phyloP scores from a whole-genome alignment of 2,888 invertebrate species.

The Lepidochrysops patricia region DNA sequence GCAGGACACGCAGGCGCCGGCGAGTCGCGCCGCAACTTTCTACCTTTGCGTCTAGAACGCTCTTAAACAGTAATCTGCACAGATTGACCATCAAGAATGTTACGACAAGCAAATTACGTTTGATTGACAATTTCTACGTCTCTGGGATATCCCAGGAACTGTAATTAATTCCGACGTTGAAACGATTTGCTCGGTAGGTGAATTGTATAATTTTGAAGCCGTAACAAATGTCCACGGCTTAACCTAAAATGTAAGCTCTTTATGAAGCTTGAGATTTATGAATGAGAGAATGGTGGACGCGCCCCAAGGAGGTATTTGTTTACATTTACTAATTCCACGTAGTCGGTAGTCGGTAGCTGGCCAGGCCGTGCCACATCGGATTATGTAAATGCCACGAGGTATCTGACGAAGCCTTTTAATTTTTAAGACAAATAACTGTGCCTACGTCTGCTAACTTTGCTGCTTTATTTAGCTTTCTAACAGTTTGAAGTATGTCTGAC shows the following conservation, averaged over 20 bases:
- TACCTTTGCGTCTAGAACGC: slow-evolving; percentile 69
- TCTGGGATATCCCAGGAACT: neutral
- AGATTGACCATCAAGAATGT: slow-evolving; percentile 68
- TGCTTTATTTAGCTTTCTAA: too few relatives aligned
- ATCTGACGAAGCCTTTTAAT: slow-evolving; percentile 7
- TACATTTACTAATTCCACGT: slow-evolving; percentile 20
- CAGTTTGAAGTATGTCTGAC: too few relatives aligned
- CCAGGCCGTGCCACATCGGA: slow-evolving; percentile 15
- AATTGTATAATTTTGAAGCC: neutral
- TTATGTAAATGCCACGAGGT: slow-evolving; percentile 16
- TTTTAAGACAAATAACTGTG: neutral
- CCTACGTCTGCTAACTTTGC: too few relatives aligned
- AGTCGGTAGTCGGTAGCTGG: slow-evolving; percentile 13
- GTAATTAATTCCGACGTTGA: neutral
- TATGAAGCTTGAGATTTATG: neutral
- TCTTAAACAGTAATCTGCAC: slow-evolving; percentile 68
- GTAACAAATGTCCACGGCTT: neutral
- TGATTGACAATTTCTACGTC: slow-evolving; percentile 32
- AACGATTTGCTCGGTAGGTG: neutral
- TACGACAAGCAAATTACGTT: slow-evolving; percentile 59
- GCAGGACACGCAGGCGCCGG: slow-evolving; percentile 70
- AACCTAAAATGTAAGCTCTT: too few relatives aligned
- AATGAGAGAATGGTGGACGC: neutral
- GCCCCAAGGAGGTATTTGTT: slow-evolving; percentile 18
- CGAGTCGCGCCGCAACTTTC: slow-evolving; percentile 72